phyloP scores from a whole-genome alignment of 2,113 vertebrate species.

The Telmatochromis sp. region DNA sequence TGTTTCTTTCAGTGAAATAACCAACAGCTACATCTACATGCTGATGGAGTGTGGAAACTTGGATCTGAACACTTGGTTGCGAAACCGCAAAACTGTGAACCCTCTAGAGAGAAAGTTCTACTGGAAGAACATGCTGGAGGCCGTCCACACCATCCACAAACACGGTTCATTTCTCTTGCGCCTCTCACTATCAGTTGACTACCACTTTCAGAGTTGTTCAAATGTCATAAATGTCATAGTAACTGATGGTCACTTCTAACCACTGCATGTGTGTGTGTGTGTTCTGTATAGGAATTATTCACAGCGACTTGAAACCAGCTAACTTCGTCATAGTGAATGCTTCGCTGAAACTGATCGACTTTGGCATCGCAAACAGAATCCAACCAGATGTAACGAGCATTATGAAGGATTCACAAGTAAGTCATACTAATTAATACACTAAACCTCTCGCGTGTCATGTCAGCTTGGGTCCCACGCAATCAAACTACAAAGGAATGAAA shows the following conservation, averaged over 20 bases:
- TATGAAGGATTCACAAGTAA: slow-evolving; percentile 92
- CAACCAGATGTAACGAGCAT: slow-evolving; percentile 97
- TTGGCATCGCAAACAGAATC: slow-evolving; percentile 95
- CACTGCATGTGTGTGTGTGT: background rate
- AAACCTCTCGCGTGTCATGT: background rate
- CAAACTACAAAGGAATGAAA: background rate
- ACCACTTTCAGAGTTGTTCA: background rate
- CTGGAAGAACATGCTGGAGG: slow-evolving; percentile 98
- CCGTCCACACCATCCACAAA: slow-evolving; percentile 92
- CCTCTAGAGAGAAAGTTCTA: slow-evolving; percentile 91
- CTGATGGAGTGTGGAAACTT: slow-evolving; percentile 97
- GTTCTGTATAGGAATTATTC: slow-evolving; percentile 83
- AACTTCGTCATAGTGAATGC: slow-evolving; percentile 96
- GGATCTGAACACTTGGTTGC: slow-evolving; percentile 93
- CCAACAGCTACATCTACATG: slow-evolving; percentile 88
- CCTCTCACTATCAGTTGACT: background rate
- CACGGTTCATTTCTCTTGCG: slow-evolving; percentile 72
- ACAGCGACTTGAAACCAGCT: slow-evolving; percentile 95
- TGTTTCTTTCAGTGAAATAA: slow-evolving; percentile 82
- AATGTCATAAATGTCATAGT: background rate
- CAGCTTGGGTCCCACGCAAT: no score
- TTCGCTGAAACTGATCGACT: slow-evolving; percentile 93
- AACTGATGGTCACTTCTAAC: background rate
- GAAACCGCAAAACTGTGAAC: slow-evolving; percentile 86
- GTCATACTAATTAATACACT: background rate